A percentile compares a stretch with the other conserved stretches of the same genome.
Conservation (phyloP, 92 coral and sea anemone genomes). For the Paramuricea clavata region DNA sequence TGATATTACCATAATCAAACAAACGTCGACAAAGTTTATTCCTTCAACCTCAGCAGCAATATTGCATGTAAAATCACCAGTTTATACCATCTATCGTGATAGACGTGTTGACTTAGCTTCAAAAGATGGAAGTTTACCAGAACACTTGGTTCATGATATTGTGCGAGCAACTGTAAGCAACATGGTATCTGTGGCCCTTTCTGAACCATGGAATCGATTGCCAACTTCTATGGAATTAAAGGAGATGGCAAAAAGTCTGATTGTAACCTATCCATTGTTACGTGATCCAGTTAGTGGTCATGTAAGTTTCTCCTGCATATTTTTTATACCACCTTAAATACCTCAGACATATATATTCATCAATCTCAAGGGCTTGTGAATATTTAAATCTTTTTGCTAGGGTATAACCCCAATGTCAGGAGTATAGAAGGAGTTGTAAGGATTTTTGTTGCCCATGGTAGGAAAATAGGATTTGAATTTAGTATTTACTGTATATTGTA, state of each 20-base stretch:
- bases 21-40: neutral
- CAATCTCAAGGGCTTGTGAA: too few relatives aligned
- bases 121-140: neutral
- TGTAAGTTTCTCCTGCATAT: constrained; percentile 5
- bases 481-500: too few relatives aligned
- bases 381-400: too few relatives aligned
- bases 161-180: constrained; percentile 23
- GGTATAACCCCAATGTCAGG: too few relatives aligned
- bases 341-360: too few relatives aligned
- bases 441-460: too few relatives aligned
- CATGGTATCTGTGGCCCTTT: constrained; percentile 1
- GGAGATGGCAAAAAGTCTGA: constrained; percentile 39
- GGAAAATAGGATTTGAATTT: too few relatives aligned
- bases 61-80: constrained; percentile 10
- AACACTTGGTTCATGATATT: neutral
- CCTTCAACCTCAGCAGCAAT: neutral
- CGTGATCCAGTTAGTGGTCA: constrained; percentile 12
- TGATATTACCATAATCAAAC: neutral
- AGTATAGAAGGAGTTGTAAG: too few relatives aligned
- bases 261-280: constrained; percentile 21
- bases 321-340: too few relatives aligned
- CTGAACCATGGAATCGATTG: constrained; percentile 19
- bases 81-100: constrained; percentile 21
- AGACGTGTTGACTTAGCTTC: constrained; percentile 17
- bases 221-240: neutral